Evolutionary conservation across 1,140 invertebrate genomes (phyloP).

Genomic region (Megathymus violae): DNA sequence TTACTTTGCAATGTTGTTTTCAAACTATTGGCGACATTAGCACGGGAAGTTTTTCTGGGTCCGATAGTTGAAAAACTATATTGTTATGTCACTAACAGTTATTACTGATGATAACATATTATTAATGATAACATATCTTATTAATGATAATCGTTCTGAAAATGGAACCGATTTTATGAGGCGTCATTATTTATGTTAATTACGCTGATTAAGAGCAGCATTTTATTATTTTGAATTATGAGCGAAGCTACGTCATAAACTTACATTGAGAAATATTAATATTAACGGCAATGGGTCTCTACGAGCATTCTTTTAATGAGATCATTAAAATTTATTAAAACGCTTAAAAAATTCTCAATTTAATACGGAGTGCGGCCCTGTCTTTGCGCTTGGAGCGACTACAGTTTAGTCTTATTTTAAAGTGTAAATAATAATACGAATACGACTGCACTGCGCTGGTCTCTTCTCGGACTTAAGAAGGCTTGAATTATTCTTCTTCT

Average conservation of each 20-base stretch:
- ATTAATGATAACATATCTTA: too few species aligned
- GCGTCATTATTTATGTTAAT: conserved; percentile 27
- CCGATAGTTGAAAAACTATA: too few species aligned
- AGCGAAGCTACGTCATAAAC: conserved; percentile 8
- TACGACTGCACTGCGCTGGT: too few species aligned
- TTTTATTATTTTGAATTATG: conserved; percentile 28
- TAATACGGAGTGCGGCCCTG: not conserved
- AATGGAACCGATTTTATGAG: conserved; percentile 2
- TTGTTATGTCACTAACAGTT: not conserved
- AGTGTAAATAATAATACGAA: too few species aligned
- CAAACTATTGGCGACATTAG: too few species aligned
- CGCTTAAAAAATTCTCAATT: not conserved
- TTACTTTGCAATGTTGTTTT: too few species aligned
- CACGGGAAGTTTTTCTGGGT: too few species aligned
- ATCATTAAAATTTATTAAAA: not conserved
- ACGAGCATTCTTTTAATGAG: not conserved
- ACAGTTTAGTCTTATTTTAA: too few species aligned
- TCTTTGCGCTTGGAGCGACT: not conserved
- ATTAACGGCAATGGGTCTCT: conserved; percentile 5
- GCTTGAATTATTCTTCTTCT: too few species aligned
- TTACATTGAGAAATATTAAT: conserved; percentile 16
- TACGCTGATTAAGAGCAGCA: conserved; percentile 22
- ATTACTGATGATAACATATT: too few species aligned
- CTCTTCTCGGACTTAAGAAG: too few species aligned
- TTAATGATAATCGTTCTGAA: conserved; percentile 7